Conservation (phyloP, 2,113 vertebrate species). For the Camarhynchus parvulus region DNA sequence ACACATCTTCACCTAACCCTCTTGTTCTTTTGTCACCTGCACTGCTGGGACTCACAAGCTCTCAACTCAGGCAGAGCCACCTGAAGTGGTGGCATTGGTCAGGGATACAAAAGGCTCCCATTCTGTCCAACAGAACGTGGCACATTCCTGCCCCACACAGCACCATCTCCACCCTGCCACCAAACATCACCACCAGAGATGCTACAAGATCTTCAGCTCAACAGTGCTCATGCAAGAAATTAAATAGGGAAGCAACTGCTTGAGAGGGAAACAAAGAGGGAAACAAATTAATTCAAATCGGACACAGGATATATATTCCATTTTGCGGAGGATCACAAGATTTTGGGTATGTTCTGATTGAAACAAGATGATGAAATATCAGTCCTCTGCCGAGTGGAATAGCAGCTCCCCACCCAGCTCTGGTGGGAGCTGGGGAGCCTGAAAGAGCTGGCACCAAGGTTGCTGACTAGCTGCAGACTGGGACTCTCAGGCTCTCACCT, state of each 20-base stretch:
- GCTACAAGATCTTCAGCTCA: not conserved
- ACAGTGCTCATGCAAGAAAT: not conserved
- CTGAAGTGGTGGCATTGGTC: not conserved
- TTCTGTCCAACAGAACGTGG: not conserved
- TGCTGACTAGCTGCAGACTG: conserved; percentile 59
- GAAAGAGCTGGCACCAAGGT: conserved; percentile 49
- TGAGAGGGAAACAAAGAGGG: not conserved
- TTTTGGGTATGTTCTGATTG: not conserved
- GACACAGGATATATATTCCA: not conserved
- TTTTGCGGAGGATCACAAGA: not conserved
- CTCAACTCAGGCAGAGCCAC: not conserved
- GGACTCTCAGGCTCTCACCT: conserved; percentile 69
- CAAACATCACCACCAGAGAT: not conserved
- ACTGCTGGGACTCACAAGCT: not conserved
- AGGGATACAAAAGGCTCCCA: not conserved
- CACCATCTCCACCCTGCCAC: not conserved
- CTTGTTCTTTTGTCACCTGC: not conserved
- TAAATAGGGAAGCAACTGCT: not conserved
- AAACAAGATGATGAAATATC: not conserved
- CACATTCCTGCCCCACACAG: not conserved
- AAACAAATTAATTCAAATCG: not conserved
- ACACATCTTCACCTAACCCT: not conserved
- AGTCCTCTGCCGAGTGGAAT: not conserved
- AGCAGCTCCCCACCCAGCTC: conserved; percentile 6
- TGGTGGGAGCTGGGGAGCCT: conserved; percentile 56